A percentile compares a stretch with the other conserved stretches of the same genome.
phyloP scores from a whole-genome alignment of 2,888 invertebrate species.

The Saturnia pavonia region DNA sequence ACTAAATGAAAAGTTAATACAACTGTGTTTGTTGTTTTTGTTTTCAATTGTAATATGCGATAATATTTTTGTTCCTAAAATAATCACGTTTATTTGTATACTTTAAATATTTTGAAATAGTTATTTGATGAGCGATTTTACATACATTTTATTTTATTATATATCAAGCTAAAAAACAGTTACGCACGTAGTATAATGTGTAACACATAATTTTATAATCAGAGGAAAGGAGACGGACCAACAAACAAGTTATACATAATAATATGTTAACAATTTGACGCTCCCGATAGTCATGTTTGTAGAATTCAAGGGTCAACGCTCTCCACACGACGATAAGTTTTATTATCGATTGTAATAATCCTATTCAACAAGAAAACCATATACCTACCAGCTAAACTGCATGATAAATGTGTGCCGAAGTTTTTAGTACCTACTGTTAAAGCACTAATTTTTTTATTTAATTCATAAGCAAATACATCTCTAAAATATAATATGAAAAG shows the following conservation, averaged over 20 bases:
- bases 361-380: conserved; percentile 10
- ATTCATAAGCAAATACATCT: no score
- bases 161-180: not conserved
- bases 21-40: no score
- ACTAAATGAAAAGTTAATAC: no score
- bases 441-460: no score
- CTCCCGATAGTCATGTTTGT: not conserved
- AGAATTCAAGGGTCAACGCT: conserved; percentile 27
- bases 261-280: conserved; percentile 5
- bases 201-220: not conserved
- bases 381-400: not conserved
- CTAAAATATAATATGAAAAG: no score
- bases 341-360: not conserved
- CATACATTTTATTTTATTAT: not conserved
- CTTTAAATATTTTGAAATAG: no score
- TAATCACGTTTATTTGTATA: no score
- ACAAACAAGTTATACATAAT: not conserved
- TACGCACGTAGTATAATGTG: not conserved
- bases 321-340: conserved; percentile 24
- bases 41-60: no score
- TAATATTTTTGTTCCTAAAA: no score
- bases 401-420: not conserved
- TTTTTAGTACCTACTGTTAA: not conserved
- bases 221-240: not conserved
- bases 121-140: no score